These are phyloP conservation scores for Pseudanteris insignis DNA, from an alignment of 2,888 invertebrate species.

Conservation along the genomic window DNA sequence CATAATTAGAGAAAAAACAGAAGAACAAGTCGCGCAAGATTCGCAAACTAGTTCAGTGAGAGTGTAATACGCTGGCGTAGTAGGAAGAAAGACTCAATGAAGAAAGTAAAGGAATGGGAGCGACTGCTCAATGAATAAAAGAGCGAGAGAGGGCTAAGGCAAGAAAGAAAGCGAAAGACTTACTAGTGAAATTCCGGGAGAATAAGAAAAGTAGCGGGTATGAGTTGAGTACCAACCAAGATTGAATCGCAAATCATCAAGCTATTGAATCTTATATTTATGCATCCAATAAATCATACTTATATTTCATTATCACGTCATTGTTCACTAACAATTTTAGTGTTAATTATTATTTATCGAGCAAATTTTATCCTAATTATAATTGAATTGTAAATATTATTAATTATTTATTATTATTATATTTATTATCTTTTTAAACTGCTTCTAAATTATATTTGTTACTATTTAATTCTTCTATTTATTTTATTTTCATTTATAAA, in stretches of 20 bases:
- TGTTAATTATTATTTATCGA: no score
- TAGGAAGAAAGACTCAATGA: constrained; percentile 67
- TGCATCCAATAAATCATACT: no score
- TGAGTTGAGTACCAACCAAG: constrained; percentile 47
- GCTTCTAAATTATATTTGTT: no score
- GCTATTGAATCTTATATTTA: no score
- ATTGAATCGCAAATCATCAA: constrained; percentile 52
- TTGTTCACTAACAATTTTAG: no score
- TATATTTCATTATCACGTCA: no score
- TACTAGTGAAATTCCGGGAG: constrained; percentile 40
- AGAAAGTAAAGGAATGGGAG: constrained; percentile 57
- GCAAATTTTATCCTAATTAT: no score
- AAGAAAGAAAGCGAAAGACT: constrained; percentile 44
- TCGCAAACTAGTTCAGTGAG: constrained; percentile 47
- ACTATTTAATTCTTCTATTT: no score
- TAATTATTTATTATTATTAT: no score
- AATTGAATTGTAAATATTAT: no score
- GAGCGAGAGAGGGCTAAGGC: constrained; percentile 46
- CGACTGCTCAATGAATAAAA: constrained; percentile 65
- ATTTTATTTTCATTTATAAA: no score
- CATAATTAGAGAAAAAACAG: constrained; percentile 66
- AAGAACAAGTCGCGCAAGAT: constrained; percentile 49
- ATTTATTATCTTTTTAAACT: no score
- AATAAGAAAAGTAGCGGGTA: constrained; percentile 39
- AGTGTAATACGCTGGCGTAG: constrained; percentile 62